phyloP scores from a whole-genome alignment of 2,888 invertebrate genomes.

The Temnothorax unifasciatus region DNA sequence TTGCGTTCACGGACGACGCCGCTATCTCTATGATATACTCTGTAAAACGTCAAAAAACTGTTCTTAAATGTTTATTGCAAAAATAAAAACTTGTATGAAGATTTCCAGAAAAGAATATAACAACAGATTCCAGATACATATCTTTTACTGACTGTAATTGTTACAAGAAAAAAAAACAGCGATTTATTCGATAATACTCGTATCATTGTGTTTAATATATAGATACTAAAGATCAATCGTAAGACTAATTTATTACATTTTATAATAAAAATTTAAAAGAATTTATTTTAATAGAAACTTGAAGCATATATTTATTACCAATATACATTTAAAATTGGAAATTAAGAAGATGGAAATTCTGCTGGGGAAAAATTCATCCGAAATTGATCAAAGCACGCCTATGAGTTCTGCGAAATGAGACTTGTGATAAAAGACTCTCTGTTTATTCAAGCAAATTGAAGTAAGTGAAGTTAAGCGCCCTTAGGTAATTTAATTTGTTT shows the following conservation, averaged over 20 bases:
- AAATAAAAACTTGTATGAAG: constrained; percentile 14
- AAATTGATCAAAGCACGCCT: constrained; percentile 28
- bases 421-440: neutral
- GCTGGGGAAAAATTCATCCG: constrained; percentile 9
- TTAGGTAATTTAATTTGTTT: constrained; percentile 48
- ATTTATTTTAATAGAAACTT: constrained; percentile 1
- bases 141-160: neutral
- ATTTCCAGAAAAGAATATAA: neutral
- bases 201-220: neutral
- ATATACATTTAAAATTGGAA: neutral
- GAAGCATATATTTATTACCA: neutral
- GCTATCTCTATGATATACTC: neutral
- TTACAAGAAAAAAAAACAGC: neutral
- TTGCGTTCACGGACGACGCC: neutral
- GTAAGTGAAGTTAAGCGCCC: constrained; percentile 28
- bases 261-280: neutral
- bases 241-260: neutral
- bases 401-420: constrained; percentile 39
- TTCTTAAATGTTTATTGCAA: constrained; percentile 23
- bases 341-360: neutral
- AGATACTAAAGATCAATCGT: neutral
- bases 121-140: neutral
- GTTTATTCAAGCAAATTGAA: constrained; percentile 38
- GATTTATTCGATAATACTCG: neutral
- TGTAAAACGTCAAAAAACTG: neutral